Conservation (phyloP, 1,140 invertebrate species). For the Ganaspis sp. region DNA sequence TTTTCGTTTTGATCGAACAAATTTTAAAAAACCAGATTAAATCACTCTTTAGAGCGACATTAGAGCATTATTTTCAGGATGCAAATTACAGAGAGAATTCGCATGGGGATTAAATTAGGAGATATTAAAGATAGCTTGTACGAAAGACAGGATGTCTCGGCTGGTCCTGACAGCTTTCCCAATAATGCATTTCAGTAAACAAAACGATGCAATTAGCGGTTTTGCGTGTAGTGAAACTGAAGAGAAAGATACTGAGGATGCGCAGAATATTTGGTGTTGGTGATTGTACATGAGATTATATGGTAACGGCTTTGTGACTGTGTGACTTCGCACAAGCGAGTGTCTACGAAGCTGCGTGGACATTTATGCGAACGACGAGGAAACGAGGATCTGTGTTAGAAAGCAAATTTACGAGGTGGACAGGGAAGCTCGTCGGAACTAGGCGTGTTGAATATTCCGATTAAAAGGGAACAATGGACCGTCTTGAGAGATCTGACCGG, state of each 20-base stretch:
- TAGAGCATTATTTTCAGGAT: not conserved
- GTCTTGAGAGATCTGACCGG: conserved; percentile 39
- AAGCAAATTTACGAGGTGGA: conserved; percentile 54
- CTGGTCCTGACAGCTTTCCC: conserved; percentile 40
- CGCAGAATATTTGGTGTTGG: not conserved
- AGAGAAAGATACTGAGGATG: conserved; percentile 34
- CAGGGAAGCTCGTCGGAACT: conserved; percentile 35
- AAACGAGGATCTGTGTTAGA: conserved; percentile 33
- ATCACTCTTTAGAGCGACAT: not conserved
- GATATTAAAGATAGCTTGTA: not conserved
- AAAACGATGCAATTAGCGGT: conserved; percentile 61
- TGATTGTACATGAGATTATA: conserved; percentile 27
- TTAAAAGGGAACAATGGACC: conserved; percentile 62
- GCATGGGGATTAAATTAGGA: not conserved
- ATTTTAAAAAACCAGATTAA: too few relatives aligned
- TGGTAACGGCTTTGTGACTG: not conserved
- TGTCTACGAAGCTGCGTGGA: not conserved
- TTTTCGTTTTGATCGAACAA: too few relatives aligned
- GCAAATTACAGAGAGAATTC: not conserved
- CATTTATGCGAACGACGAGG: conserved; percentile 32
- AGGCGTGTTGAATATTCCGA: conserved; percentile 58
- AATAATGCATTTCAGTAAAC: conserved; percentile 59
- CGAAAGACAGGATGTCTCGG: not conserved
- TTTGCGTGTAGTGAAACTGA: conserved; percentile 20
- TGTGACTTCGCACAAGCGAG: not conserved